Percentiles rank a stretch among this genome's conserved stretches.
phyloP scores from a whole-genome alignment of 2,113 vertebrate genomes.

The Pachyramphus minor region DNA sequence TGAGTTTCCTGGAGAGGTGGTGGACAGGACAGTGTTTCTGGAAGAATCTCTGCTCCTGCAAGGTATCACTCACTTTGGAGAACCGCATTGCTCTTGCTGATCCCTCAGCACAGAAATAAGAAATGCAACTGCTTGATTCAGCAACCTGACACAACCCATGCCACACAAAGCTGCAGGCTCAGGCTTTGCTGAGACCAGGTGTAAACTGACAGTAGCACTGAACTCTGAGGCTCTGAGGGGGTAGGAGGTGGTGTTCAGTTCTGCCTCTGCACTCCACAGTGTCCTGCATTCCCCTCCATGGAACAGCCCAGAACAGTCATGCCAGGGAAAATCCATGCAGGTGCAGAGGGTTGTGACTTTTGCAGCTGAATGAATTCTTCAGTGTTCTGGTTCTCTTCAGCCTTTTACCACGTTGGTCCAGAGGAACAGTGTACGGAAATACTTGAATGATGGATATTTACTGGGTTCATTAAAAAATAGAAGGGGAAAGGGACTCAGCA shows the following conservation, averaged over 20 bases:
- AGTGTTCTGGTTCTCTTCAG: not conserved
- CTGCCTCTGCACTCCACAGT: not conserved
- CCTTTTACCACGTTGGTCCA: not conserved
- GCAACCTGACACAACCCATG: not conserved
- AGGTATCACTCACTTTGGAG: not conserved
- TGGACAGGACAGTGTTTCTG: not conserved
- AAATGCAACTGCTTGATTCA: not conserved
- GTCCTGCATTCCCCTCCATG: fast-evolving
- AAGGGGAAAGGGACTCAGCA: not conserved
- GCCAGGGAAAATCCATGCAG: not conserved
- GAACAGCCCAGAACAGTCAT: not conserved
- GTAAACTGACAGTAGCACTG: not conserved
- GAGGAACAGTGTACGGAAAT: not conserved
- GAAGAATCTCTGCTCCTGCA: not conserved
- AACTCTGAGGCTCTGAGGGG: not conserved
- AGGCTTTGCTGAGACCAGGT: not conserved
- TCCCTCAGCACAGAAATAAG: not conserved
- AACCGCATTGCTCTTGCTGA: not conserved
- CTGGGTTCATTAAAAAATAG: not conserved
- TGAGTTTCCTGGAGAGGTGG: not conserved
- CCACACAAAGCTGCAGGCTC: not conserved
- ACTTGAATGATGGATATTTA: not conserved
- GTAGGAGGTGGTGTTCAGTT: not conserved
- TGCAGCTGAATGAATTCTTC: not conserved
- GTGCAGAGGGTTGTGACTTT: not conserved